phyloP scores from a whole-genome alignment of 2,797 vertebrate species.

The Chaetodon trifasciatus region DNA sequence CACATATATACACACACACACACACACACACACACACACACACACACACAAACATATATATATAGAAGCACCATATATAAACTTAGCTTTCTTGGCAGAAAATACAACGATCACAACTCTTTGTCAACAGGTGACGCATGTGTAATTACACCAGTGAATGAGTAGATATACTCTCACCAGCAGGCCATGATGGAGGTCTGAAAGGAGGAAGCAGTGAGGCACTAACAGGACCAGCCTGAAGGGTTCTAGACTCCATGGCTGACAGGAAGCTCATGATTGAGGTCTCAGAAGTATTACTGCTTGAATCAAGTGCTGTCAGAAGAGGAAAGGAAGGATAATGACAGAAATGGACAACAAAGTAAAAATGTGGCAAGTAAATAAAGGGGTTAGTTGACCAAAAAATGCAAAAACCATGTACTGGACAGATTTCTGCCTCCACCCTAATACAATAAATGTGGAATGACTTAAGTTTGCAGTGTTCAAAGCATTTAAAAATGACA shows the following conservation, averaged over 20 bases:
- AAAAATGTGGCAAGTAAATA: not conserved
- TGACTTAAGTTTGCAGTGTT: not conserved
- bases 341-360: conserved; percentile 13
- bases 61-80: not conserved
- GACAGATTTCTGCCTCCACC: not conserved
- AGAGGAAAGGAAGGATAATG: conserved; percentile 20
- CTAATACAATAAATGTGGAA: not conserved
- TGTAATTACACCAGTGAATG: not conserved
- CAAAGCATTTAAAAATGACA: not conserved
- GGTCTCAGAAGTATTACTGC: conserved; percentile 93
- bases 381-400: not conserved
- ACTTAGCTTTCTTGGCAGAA: not conserved
- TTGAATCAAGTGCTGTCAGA: conserved; percentile 90
- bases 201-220: conserved; percentile 94
- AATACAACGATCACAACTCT: not conserved
- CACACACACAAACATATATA: not conserved
- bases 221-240: conserved; percentile 95
- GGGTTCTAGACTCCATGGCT: conserved; percentile 93
- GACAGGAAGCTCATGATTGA: conserved; percentile 98
- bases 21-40: too few species aligned
- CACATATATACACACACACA: too few species aligned
- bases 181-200: conserved; percentile 94
- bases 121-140: too few species aligned
- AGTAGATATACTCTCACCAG: conserved; percentile 82
- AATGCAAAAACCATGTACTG: not conserved